Conservation (phyloP, 37 sponge, comb jelly and placozoan species). For the Tethya wilhelma region DNA sequence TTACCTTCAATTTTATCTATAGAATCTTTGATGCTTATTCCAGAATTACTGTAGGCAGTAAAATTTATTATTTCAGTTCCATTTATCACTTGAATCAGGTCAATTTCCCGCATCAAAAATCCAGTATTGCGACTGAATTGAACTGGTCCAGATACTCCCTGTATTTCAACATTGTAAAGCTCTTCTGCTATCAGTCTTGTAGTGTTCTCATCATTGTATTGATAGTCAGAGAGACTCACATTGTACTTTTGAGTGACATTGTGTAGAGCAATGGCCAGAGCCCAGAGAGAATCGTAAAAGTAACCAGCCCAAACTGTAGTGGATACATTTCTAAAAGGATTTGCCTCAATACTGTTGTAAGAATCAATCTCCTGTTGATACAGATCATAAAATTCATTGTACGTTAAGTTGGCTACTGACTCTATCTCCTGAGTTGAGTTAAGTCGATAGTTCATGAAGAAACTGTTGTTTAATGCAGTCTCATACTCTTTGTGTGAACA, state of each 20-base stretch:
- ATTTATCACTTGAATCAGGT: background rate
- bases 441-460: too few species aligned
- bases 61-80: background rate
- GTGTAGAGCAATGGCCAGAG: slow-evolving; percentile 27
- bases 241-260: background rate
- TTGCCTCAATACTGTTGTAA: too few species aligned
- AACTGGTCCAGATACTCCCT: slow-evolving; percentile 9
- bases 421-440: too few species aligned
- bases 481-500: too few species aligned
- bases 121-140: background rate
- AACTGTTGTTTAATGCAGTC: too few species aligned
- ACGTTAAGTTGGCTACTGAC: too few species aligned
- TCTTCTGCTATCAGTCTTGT: slow-evolving; percentile 4
- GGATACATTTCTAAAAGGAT: too few species aligned
- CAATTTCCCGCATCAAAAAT: background rate
- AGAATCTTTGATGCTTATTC: background rate
- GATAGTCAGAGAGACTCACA: background rate
- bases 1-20: background rate
- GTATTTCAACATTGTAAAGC: slow-evolving; percentile 7
- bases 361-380: too few species aligned
- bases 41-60: background rate
- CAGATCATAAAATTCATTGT: too few species aligned
- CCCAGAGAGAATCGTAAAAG: slow-evolving; percentile 34
- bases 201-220: background rate
- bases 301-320: background rate